A percentile compares a stretch with the other conserved stretches of the same genome.
These are phyloP conservation scores for Phylloscopus whistleri DNA, from an alignment of 2,113 vertebrate genomes.

Conservation along the genomic window DNA sequence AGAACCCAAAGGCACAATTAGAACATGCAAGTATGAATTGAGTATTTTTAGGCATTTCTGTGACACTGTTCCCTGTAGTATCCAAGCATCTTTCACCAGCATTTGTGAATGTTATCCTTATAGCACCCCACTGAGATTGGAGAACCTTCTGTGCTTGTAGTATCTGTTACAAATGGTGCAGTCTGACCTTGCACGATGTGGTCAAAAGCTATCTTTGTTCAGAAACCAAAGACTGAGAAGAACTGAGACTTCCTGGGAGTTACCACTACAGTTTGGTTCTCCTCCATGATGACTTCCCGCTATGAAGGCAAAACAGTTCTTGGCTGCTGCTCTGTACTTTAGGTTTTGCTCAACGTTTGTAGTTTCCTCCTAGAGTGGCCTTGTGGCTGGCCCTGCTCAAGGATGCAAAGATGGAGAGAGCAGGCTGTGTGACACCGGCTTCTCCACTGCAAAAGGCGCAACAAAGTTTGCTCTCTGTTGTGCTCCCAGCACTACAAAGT, in stretches of 20 bases:
- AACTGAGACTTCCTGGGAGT: neutral
- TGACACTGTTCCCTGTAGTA: neutral
- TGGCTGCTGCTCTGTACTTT: neutral
- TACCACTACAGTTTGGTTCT: neutral
- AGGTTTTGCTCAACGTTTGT: neutral
- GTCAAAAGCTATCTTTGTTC: neutral
- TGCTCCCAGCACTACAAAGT: neutral
- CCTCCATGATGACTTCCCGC: neutral
- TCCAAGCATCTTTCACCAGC: neutral
- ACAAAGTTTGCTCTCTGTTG: neutral
- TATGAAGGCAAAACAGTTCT: neutral
- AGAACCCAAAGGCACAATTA: constrained; percentile 53
- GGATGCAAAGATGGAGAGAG: neutral
- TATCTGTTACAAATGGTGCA: neutral
- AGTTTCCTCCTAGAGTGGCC: neutral
- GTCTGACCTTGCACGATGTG: neutral
- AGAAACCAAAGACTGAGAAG: neutral
- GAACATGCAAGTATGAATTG: neutral
- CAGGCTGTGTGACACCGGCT: neutral
- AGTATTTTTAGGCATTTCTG: constrained; percentile 26
- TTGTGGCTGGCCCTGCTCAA: neutral
- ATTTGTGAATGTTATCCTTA: neutral
- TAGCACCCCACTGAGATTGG: neutral
- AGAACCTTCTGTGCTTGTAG: neutral
- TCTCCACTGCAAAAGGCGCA: neutral